Evolutionary conservation across 2,113 vertebrate genomes (phyloP), one percentile per base, ranked within the genome.

Genomic region (Datnioides undecimradiatus): DNA sequence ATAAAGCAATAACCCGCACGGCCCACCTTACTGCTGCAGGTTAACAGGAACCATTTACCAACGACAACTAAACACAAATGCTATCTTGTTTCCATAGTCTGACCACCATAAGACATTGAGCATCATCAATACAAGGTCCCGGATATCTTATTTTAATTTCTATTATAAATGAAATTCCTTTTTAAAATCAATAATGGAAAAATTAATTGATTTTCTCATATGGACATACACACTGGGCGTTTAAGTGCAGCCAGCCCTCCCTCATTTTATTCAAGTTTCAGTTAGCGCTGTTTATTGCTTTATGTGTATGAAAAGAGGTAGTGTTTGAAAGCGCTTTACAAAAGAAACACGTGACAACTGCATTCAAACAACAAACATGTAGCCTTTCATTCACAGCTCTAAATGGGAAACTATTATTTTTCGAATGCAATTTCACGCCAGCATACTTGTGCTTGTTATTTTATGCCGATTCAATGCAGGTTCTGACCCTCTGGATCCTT

Each of bases 221-320:
- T 5, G 9, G 6, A 40, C 19, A 74, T 23, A 12, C 16, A 45
- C n/a, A n/a, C n/a, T n/a, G n/a, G n/a, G n/a, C n/a, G n/a, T n/a
- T n/a, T n/a, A n/a, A n/a, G n/a, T 62, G 12, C 40, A 19, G 55
- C 0, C 1, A 38, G 41, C 40, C 27, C 40, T 45, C 23, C 51
- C 31, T 51, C 52, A 40, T 78, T 87, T 54, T 2, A 67, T 45
- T 31, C 10, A 78, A 49, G 11, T 76, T 72, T 83, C 29, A 43
- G 10, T 66, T 45, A 72, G 49, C 72, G 74, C 6, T 58, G 43
- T 48, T 82, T 54, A 68, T 73, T 57, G 60, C 25, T 66, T 25
- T 72, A 54, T 43, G 64, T 71, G 54, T 72, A 71, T 84, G 60
- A 80, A 84, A 73, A 66, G 51, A 74, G 40, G 21, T 29, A 48